These are phyloP conservation scores for Eretmochelys imbricata DNA, from an alignment of 2,113 vertebrate species.

Conservation along the genomic window DNA sequence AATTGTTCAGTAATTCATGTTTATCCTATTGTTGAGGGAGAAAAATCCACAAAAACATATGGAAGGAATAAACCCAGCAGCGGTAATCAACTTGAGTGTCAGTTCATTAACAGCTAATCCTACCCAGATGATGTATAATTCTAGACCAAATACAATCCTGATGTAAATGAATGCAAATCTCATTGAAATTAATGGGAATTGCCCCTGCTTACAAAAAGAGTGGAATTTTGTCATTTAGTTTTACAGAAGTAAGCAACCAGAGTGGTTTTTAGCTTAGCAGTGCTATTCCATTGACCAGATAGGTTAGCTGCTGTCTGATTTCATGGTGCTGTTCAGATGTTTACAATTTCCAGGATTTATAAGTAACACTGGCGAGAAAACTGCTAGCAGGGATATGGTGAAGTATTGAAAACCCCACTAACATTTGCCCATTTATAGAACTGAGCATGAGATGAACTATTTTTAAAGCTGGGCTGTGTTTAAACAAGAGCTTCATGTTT, in stretches of 20 bases:
- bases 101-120: neutral
- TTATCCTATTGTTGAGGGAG: neutral
- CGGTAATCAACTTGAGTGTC: neutral
- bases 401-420: neutral
- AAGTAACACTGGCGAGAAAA: neutral
- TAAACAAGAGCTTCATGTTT: neutral
- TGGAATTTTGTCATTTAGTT: neutral
- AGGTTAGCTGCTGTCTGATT: neutral
- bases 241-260: neutral
- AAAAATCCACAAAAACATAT: neutral
- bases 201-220: neutral
- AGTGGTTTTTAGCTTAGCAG: neutral
- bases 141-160: neutral
- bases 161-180: neutral
- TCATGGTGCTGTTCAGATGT: rapidly evolving
- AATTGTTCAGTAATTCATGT: neutral
- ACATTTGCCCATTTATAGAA: neutral
- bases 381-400: neutral
- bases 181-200: neutral
- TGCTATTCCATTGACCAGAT: neutral
- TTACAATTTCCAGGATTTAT: neutral
- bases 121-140: neutral
- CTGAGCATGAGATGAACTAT: conserved; percentile 2
- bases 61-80: neutral
- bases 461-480: conserved; percentile 30